phyloP scores from a whole-genome alignment of 2,113 vertebrate genomes.

The Percopsis transmontana region DNA sequence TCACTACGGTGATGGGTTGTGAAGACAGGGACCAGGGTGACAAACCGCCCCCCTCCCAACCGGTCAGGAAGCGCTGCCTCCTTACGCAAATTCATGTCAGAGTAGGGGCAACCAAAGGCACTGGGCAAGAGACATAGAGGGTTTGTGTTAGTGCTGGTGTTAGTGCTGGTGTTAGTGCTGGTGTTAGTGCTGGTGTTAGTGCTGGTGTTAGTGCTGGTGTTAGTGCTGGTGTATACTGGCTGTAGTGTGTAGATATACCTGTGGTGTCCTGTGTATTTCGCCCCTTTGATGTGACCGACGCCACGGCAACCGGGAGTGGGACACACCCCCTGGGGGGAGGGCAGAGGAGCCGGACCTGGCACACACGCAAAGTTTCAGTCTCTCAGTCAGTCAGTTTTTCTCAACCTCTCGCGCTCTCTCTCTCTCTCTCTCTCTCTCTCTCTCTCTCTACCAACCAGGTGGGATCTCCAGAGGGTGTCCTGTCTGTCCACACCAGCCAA shows the following conservation, averaged over 20 bases:
- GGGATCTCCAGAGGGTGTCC: conserved; percentile 75
- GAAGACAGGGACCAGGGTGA: conserved; percentile 67
- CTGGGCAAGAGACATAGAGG: conserved; percentile 35
- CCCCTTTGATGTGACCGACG: conserved; percentile 80
- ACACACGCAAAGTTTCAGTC: conserved; percentile 24
- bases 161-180: not conserved
- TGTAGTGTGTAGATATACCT: conserved; percentile 53
- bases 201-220: not conserved
- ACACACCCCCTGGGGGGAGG: conserved; percentile 75
- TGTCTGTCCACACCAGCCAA: conserved; percentile 75
- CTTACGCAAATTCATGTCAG: conserved; percentile 78
- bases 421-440: not conserved
- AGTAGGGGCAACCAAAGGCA: conserved; percentile 84
- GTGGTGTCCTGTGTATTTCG: conserved; percentile 81
- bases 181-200: not conserved
- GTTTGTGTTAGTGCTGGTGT: not conserved
- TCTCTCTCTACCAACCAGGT: conserved; percentile 18
- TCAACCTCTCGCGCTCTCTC: not conserved
- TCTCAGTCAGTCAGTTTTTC: not conserved
- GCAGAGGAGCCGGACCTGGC: conserved; percentile 58
- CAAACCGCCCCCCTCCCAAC: conserved; percentile 69
- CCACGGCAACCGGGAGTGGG: conserved; percentile 79
- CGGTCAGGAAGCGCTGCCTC: conserved; percentile 76
- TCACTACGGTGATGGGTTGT: conserved; percentile 16
- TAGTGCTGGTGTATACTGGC: not conserved